phyloP scores from a whole-genome alignment of 2,113 vertebrate species.

The Calyptomena viridis region DNA sequence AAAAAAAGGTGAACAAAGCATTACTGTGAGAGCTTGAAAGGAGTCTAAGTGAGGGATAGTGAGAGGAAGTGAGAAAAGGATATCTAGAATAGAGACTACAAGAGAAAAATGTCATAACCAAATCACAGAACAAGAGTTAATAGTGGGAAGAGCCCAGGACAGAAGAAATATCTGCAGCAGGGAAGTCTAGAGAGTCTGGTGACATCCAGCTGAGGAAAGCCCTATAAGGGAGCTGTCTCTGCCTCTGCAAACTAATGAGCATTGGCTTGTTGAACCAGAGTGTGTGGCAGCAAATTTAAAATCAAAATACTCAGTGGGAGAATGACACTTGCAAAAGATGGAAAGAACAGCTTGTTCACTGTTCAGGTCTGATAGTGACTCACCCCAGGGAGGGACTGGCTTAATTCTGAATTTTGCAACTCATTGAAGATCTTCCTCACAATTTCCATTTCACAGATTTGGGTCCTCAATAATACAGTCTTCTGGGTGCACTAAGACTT shows the following conservation, averaged over 20 bases:
- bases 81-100: background rate
- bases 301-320: background rate
- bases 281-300: background rate
- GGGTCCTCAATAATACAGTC: slow-evolving; percentile 73
- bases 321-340: background rate
- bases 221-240: background rate
- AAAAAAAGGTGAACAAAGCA: background rate
- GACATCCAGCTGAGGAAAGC: background rate
- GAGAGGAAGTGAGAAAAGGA: background rate
- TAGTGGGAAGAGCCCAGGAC: background rate
- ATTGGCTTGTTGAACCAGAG: background rate
- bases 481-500: slow-evolving; percentile 76
- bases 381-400: slow-evolving; percentile 34
- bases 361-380: background rate
- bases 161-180: background rate
- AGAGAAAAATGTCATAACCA: background rate
- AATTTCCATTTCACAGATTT: slow-evolving; percentile 75
- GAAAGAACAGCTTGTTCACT: background rate
- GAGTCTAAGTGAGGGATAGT: background rate
- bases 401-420: slow-evolving; percentile 73
- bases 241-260: background rate
- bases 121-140: background rate
- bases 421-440: slow-evolving; percentile 79
- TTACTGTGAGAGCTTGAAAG: background rate
- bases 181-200: background rate